phyloP scores from a whole-genome alignment of 1,140 invertebrate species.

The Trichonephila inaurata region DNA sequence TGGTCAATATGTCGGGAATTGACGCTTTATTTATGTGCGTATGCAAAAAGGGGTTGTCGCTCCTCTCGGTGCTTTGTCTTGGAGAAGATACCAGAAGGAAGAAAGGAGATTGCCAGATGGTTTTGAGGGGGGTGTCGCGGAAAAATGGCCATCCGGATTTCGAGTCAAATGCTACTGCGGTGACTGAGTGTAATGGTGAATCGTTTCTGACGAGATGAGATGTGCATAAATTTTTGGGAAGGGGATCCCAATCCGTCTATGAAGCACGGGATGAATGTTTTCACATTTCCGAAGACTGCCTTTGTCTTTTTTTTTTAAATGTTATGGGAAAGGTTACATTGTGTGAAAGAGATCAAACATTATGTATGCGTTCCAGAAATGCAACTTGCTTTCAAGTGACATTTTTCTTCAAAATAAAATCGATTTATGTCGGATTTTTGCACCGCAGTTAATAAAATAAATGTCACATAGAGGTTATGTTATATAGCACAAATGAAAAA shows the following conservation, averaged over 20 bases:
- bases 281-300: neutral
- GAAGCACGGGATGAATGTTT: neutral
- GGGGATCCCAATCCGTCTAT: neutral
- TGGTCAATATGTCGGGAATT: constrained; percentile 62
- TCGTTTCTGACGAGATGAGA: constrained; percentile 35
- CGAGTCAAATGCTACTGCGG: constrained; percentile 14
- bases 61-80: constrained; percentile 44
- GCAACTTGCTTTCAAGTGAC: too few relatives aligned
- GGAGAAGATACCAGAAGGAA: neutral
- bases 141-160: constrained; percentile 19
- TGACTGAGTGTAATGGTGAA: constrained; percentile 21
- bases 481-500: too few relatives aligned
- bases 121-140: neutral
- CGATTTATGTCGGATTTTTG: too few relatives aligned
- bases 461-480: too few relatives aligned
- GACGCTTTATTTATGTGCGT: constrained; percentile 56
- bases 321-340: too few relatives aligned
- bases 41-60: constrained; percentile 7
- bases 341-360: too few relatives aligned
- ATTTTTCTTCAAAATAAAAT: too few relatives aligned
- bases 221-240: neutral
- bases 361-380: too few relatives aligned
- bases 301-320: too few relatives aligned
- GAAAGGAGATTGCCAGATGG: neutral
- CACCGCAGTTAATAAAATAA: too few relatives aligned